Evolutionary conservation across 2,888 invertebrate genomes (phyloP), one percentile per base, ranked within the genome.

Genomic region (Dynastes maya): DNA sequence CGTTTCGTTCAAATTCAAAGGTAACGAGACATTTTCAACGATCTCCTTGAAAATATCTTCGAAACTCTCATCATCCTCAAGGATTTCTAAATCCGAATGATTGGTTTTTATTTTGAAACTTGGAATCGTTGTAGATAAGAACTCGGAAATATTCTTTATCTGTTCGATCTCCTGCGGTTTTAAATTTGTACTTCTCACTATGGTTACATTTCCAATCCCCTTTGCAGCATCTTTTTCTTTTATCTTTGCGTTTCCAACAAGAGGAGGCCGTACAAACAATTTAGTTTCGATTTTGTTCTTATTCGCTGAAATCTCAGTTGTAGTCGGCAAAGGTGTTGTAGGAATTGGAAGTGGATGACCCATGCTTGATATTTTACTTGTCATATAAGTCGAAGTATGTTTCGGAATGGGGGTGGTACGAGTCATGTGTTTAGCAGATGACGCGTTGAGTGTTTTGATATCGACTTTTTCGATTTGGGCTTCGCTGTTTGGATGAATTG

Each of bases 31-130:
- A 70, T 81, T 81, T 61, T 84, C 84, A 22, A 84, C 80, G 16
- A 83, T 81, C 77, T 84, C 84, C 76, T 84, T 84, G 78, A 84
- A 83, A 51, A 84, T 83, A 64, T 84, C 83, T 61, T 84, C 84
- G 80, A 84, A 83, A 29, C 79, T 76, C 58, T 80, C 51, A 29
- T 65, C 75, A 22, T 71, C 63, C 0, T 76, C 67, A 16, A 70
- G 53, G 2, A 77, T 79, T 71, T 82, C 82, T n/a, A 81, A 71
- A 63, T 79, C 78, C 2, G 80, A 72, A 49, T 72, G 76, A 13
- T 53, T 65, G n/a, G 22, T 22, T 40, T 77, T 61, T n/a, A 37
- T 55, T 63, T 51, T 81, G n/a, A 67, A 55, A 40, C 53, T 79
- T 40, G 79, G 78, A 11, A 79, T 78, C 64, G 79, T 79, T 68